phyloP scores from a whole-genome alignment of 2,797 vertebrate species.

The Gallinago stenura region DNA sequence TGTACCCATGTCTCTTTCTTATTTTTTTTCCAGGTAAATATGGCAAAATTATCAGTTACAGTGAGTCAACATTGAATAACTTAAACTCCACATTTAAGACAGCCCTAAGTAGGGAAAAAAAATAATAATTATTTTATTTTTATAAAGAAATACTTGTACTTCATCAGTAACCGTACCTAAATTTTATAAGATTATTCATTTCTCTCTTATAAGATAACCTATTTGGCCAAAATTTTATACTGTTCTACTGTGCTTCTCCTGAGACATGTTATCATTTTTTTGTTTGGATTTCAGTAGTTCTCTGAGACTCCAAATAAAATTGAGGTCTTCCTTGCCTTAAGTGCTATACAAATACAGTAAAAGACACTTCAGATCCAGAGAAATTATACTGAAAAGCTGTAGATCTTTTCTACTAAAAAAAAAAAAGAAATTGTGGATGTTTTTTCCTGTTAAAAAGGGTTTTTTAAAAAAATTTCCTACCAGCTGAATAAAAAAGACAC shows the following conservation, averaged over 20 bases:
- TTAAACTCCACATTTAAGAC: neutral
- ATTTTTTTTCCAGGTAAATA: neutral
- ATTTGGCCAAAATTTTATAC: neutral
- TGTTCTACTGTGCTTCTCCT: neutral
- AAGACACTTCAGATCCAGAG: neutral
- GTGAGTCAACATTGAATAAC: neutral
- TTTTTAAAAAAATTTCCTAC: rapidly evolving
- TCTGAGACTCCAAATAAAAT: neutral
- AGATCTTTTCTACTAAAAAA: neutral
- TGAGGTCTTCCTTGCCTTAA: neutral
- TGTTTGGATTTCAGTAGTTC: neutral
- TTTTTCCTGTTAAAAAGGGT: neutral
- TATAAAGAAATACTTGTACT: neutral
- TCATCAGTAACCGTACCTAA: neutral
- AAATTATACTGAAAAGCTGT: neutral
- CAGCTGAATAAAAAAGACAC: rapidly evolving
- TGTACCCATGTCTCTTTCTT: neutral
- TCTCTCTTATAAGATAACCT: neutral
- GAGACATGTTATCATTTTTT: neutral
- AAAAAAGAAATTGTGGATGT: neutral
- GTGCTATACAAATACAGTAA: neutral
- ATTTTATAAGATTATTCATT: neutral
- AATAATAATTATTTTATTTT: rapidly evolving
- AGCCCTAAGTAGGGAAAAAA: neutral
- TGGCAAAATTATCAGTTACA: neutral